These are phyloP conservation scores for Drosophila kanapiae DNA, from an alignment of 1,140 invertebrate species.

Conservation along the genomic window DNA sequence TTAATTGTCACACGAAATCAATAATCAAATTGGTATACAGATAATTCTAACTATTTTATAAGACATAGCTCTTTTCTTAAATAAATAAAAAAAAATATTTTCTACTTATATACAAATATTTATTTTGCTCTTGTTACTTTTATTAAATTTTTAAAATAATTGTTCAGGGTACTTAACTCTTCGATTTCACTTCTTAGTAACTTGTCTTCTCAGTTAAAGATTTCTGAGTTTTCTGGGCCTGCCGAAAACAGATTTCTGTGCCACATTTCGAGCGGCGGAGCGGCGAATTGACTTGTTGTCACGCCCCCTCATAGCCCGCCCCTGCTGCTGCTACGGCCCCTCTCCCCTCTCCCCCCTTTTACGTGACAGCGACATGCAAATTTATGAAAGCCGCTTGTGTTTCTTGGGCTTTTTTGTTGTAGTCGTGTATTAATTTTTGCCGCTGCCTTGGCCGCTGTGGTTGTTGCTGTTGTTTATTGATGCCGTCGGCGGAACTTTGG, in stretches of 20 bases:
- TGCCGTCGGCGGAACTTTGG: conserved; percentile 56
- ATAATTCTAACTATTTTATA: too few relatives aligned
- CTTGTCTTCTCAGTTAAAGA: conserved; percentile 33
- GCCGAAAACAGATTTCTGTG: conserved; percentile 55
- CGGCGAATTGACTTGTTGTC: conserved; percentile 79
- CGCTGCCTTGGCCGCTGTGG: conserved; percentile 15
- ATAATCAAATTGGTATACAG: too few relatives aligned
- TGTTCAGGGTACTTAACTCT: conserved; percentile 2
- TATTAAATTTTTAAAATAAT: background rate
- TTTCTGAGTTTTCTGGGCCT: conserved; percentile 42
- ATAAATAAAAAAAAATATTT: background rate
- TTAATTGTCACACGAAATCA: too few relatives aligned
- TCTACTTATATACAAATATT: background rate
- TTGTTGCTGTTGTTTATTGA: conserved; percentile 49
- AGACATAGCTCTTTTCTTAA: too few relatives aligned
- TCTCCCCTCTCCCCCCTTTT: conserved; percentile 9
- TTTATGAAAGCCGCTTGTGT: conserved; percentile 80
- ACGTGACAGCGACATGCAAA: conserved; percentile 74
- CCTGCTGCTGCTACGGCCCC: conserved; percentile 19
- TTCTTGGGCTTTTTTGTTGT: conserved; percentile 48
- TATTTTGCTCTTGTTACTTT: background rate
- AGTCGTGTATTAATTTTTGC: conserved; percentile 72
- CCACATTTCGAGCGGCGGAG: conserved; percentile 60
- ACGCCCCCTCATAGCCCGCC: conserved; percentile 68
- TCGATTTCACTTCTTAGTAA: background rate